phyloP scores from a whole-genome alignment of 2,113 vertebrate genomes.

The Otolemur garnettii region DNA sequence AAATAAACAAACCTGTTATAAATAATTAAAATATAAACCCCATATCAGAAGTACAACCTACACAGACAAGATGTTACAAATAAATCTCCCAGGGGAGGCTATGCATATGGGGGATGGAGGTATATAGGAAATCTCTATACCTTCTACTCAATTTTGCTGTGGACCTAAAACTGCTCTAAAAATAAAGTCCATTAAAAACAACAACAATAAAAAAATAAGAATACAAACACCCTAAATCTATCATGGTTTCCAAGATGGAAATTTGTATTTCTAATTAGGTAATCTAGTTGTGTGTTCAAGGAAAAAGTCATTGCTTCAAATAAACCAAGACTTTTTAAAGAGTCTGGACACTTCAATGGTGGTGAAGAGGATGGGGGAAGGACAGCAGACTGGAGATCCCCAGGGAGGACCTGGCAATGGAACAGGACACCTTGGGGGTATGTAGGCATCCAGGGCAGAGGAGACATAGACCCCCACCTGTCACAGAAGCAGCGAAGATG shows the following conservation, averaged over 20 bases:
- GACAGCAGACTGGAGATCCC: too few species aligned
- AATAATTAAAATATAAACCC: slow-evolving; percentile 26
- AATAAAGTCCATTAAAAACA: background rate
- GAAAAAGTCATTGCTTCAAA: slow-evolving; percentile 35
- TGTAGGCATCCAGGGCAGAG: too few species aligned
- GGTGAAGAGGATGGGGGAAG: background rate
- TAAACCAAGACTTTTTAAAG: background rate
- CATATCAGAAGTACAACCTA: background rate
- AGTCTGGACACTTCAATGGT: background rate
- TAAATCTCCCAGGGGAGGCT: background rate
- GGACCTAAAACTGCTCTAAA: background rate
- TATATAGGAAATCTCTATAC: background rate
- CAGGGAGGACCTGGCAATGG: too few species aligned
- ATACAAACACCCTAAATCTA: background rate
- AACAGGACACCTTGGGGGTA: background rate
- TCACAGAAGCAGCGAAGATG: background rate
- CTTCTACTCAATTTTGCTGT: background rate
- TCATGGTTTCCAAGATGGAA: background rate
- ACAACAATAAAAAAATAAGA: background rate
- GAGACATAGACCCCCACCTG: background rate
- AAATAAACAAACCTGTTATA: background rate
- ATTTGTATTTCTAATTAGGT: background rate
- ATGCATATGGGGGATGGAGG: too few species aligned
- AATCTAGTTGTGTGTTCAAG: background rate
- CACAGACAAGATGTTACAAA: background rate